These are phyloP conservation scores for Mormyrops boulengeri DNA, from an alignment of 2,797 vertebrate genomes.

Conservation along the genomic window DNA sequence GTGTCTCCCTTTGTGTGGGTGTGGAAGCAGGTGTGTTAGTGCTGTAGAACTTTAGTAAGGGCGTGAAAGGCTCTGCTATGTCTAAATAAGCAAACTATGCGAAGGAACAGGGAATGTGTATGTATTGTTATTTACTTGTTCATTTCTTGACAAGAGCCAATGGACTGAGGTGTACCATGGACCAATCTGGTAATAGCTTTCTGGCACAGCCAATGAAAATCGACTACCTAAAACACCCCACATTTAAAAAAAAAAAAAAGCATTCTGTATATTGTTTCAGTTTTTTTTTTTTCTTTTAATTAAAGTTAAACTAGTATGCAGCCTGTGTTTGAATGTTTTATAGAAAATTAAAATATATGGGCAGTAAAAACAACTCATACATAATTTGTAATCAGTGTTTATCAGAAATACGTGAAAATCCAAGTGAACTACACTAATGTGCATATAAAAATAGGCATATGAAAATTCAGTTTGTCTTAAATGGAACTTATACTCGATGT, in stretches of 20 bases:
- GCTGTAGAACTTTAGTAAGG: background rate
- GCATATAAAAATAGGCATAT: background rate
- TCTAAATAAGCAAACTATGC: background rate
- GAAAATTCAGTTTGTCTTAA: background rate
- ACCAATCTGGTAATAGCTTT: background rate
- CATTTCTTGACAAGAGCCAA: background rate
- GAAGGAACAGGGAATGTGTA: background rate
- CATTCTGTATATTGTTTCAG: background rate
- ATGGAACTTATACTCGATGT: background rate
- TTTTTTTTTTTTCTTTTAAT: background rate
- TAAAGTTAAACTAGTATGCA: background rate
- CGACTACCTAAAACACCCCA: background rate
- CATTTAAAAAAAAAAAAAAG: no score
- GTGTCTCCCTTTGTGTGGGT: background rate
- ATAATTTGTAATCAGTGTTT: background rate
- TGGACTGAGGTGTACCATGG: background rate
- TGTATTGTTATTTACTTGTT: background rate
- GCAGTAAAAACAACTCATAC: background rate
- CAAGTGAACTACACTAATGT: background rate
- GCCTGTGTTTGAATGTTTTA: background rate
- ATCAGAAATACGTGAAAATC: background rate
- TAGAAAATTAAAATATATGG: background rate
- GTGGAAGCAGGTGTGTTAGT: background rate
- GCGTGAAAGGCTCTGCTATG: background rate
- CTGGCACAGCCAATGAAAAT: background rate